These are phyloP conservation scores for Taxidea taxus DNA, from an alignment of 2,113 vertebrate genomes.

Conservation along the genomic window DNA sequence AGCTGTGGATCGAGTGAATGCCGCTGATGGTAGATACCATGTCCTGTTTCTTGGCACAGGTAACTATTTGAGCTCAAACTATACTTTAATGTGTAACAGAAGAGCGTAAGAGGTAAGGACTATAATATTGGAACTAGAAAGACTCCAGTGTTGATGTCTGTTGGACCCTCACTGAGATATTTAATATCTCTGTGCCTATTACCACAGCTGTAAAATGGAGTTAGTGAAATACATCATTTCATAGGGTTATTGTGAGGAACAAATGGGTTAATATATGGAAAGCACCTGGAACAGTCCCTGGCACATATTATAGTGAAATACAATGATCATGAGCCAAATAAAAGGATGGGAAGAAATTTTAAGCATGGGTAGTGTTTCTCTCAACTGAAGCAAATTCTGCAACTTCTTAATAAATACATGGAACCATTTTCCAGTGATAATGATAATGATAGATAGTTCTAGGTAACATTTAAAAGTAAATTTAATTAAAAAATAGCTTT, in stretches of 20 bases:
- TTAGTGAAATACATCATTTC: background rate
- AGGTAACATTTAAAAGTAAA: background rate
- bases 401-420: background rate
- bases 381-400: background rate
- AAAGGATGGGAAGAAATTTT: background rate
- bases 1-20: conserved; percentile 94
- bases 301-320: background rate
- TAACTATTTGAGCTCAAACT: conserved; percentile 67
- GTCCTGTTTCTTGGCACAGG: conserved; percentile 98
- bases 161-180: background rate
- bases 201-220: background rate
- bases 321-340: background rate
- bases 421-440: background rate
- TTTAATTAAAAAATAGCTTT: background rate
- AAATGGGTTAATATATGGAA: background rate
- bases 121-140: background rate
- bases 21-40: conserved; percentile 94
- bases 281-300: background rate
- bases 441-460: background rate
- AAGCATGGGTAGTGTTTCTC: background rate
- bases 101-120: background rate
- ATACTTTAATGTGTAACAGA: background rate
- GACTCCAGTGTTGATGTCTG: background rate
- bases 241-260: background rate
- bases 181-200: background rate